Evolutionary conservation across 2,888 invertebrate genomes (phyloP).

Genomic region (Amiota communis): DNA sequence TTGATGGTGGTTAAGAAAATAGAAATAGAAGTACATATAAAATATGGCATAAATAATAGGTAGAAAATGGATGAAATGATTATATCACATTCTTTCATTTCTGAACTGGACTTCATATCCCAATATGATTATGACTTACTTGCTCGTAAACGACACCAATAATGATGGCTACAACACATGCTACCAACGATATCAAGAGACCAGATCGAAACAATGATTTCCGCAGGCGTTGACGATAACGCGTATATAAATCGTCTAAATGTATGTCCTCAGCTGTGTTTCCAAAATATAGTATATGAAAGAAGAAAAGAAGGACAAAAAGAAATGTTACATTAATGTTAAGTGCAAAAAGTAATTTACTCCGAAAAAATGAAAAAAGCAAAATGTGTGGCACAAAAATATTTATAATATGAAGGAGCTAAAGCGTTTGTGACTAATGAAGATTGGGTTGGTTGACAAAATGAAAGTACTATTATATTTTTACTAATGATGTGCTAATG

Average conservation of each 20-base stretch:
- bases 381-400: background rate
- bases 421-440: too few relatives aligned
- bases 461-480: too few relatives aligned
- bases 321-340: constrained; percentile 12
- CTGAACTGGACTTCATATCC: background rate
- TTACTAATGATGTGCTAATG: too few relatives aligned
- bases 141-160: constrained; percentile 67
- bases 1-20: background rate
- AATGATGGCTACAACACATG: constrained; percentile 71
- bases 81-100: background rate
- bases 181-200: constrained; percentile 69
- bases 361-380: background rate
- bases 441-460: too few relatives aligned
- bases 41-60: background rate
- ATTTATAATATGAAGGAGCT: too few relatives aligned
- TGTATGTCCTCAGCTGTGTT: constrained; percentile 71
- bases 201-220: constrained; percentile 73
- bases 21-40: background rate
- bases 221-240: constrained; percentile 73
- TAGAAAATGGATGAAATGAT: background rate
- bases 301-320: background rate
- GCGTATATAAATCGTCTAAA: constrained; percentile 72
- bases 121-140: constrained; percentile 54
- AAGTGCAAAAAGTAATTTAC: constrained; percentile 23
- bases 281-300: constrained; percentile 29